Base-by-base conservation (phyloP, 2,797 vertebrate genomes). In the Gephyroberyx darwinii region DNA sequence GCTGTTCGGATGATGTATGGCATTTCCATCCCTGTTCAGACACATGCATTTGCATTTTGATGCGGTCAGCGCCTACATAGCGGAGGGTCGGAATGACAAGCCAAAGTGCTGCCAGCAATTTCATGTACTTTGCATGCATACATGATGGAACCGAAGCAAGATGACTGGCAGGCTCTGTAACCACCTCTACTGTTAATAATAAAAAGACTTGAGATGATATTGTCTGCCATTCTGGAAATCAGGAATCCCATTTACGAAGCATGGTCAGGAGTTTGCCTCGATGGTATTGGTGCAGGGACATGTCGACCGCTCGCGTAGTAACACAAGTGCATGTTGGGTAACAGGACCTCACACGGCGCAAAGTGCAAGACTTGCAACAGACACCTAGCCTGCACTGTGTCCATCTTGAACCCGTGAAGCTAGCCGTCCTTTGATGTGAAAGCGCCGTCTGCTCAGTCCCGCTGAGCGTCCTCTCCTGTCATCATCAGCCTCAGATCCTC, bases 401-500 rank as follows among this genome's bases (percentile, higher is more conserved):
- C 10, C 39, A 41, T 41, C 17, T 4, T 33, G 51, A 61, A 22
- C 39, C 55, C 3, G 3, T 5, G 33, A 51, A 50, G 31, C 61
- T 20, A 19, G 9, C 67, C 35, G 0, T 53, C 53, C 70, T 74
- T 71, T 65, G 70, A 70, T 66, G 68, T 48, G 52, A 50, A 53
- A 12, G 43, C 54, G 37, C 59, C 12, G 30, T 76, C 58, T 55
- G 16, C 59, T 45, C 45, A 6, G 55, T 37, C 65, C 65, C 45
- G 67, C 67, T 70, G 70, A 62, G 59, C 43, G 62, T 78, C 75
- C 71, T 60, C 47, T 57, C 56, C 16, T 20, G 71, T 71, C 55
- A 50, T 2, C 72, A 78, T 64, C 26, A 26, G 48, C 74, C 64
- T 88, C 12, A 79, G 82, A 90, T 88, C 53, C 60, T 65, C 50